Base-by-base conservation (phyloP, 2,888 invertebrate genomes). In the Sesia apiformis region DNA sequence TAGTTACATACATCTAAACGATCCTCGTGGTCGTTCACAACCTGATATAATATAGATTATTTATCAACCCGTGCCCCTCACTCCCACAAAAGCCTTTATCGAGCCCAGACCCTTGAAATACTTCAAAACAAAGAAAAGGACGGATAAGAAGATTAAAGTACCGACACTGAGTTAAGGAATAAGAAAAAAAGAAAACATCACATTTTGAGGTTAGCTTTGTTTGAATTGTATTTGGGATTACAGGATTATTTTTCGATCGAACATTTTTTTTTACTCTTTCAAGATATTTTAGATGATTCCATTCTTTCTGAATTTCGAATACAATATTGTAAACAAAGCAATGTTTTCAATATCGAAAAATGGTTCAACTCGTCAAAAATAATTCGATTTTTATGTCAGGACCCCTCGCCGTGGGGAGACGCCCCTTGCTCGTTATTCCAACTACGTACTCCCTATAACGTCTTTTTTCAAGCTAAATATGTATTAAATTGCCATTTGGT, bases 91-190 rank as follows among this genome's bases (percentile, higher is more conserved):
- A 78, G 72, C 72, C 72, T 73, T 74, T 76, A 74, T 74, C 74
- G 71, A 71, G 65, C 59, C 63, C 66, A 67, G 65, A 71, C 75
- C 68, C 67, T 68, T 64, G 69, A 71, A 76, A 71, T 76, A 77
- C 78, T 80, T 80, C 82, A 82, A 83, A 82, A 81, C 81, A 82
- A 78, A 74, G 71, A 72, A 76, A 23, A 74, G 72, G 76, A 66
- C 62, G 65, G 69, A 69, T 79, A 81, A 82, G 77, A 70, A 77
- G 82, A 83, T 83, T 81, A 84, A 62, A 68, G 67, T 63, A 65
- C 68, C 70, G 60, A 68, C 70, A 64, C 67, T 69, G 69, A 66
- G 62, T 66, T 70, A 65, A 72, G 69, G 73, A 70, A 72, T 69
- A 62, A 63, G 69, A 72, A 23, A 46, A 66, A 51, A 55, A 55